A percentile compares a stretch with the other conserved stretches of the same genome.
These are phyloP conservation scores for Heliconius eleuchia DNA, from an alignment of 1,140 invertebrate species.

Conservation along the genomic window DNA sequence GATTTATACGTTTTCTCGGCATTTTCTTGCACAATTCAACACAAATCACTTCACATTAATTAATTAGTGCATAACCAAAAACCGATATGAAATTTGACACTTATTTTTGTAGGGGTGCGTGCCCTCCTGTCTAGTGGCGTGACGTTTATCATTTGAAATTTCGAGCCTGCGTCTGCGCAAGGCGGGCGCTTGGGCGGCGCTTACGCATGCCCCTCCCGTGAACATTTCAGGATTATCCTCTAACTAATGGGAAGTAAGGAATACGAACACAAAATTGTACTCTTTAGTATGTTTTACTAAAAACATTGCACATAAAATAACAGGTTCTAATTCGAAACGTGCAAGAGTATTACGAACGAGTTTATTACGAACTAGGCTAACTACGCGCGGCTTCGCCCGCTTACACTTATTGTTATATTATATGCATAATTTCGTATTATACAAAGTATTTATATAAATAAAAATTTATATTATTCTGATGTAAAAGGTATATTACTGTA, in stretches of 20 bases:
- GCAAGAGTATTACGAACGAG: no score
- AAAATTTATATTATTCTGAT: no score
- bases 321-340: background rate
- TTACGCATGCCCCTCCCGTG: conserved; percentile 58
- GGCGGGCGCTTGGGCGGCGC: conserved; percentile 75
- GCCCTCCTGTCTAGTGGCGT: conserved; percentile 46
- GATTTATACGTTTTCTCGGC: conserved; percentile 67
- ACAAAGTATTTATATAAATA: no score
- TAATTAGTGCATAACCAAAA: conserved; percentile 19
- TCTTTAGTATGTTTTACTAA: background rate
- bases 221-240: conserved; percentile 52
- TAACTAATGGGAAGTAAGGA: conserved; percentile 49
- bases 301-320: background rate
- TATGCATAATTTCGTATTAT: no score
- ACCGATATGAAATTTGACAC: conserved; percentile 20
- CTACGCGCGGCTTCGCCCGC: no score
- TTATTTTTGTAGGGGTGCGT: conserved; percentile 43
- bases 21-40: conserved; percentile 49
- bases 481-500: no score
- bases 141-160: conserved; percentile 55
- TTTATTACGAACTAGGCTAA: no score
- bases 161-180: conserved; percentile 53
- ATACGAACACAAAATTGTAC: background rate
- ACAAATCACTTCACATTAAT: conserved; percentile 38
- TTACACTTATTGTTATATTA: no score